Evolutionary conservation across 2,113 vertebrate genomes (phyloP).

Genomic region (Garra rufa): DNA sequence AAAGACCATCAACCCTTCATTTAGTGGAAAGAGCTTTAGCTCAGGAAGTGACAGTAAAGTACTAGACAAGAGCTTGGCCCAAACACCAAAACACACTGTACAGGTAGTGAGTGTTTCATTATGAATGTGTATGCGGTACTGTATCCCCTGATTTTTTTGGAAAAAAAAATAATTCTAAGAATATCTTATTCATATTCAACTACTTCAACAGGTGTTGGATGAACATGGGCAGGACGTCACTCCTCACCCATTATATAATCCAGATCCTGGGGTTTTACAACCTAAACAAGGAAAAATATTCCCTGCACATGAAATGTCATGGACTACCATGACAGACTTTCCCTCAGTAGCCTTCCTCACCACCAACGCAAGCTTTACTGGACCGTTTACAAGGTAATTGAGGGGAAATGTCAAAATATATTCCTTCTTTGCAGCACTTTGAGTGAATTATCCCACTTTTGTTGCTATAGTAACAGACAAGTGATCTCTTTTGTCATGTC

Average conservation of each 20-base stretch:
- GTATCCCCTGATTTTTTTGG: no score
- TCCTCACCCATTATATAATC: conserved; percentile 79
- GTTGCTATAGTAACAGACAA: background rate
- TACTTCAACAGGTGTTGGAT: conserved; percentile 78
- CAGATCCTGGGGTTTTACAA: conserved; percentile 64
- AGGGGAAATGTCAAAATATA: background rate
- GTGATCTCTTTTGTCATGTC: conserved; percentile 16
- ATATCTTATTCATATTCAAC: background rate
- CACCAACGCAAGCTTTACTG: conserved; percentile 67
- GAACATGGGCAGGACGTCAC: conserved; percentile 83
- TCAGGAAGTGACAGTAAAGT: conserved; percentile 57
- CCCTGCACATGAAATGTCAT: conserved; percentile 67
- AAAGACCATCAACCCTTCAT: conserved; percentile 28
- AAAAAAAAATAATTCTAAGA: background rate
- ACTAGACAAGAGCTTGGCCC: conserved; percentile 57
- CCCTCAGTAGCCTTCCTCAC: conserved; percentile 71
- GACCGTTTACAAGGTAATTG: conserved; percentile 79
- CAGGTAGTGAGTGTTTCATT: conserved; percentile 47
- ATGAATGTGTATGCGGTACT: background rate
- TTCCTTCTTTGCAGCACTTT: background rate
- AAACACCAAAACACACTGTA: conserved; percentile 41
- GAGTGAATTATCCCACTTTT: background rate
- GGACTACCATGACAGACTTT: conserved; percentile 61
- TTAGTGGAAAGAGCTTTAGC: conserved; percentile 55
- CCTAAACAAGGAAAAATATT: conserved; percentile 74